Percentiles rank a stretch among this genome's conserved stretches.
These are phyloP conservation scores for Aphidoletes aphidimyza DNA, from an alignment of 2,888 invertebrate species.

Conservation along the genomic window DNA sequence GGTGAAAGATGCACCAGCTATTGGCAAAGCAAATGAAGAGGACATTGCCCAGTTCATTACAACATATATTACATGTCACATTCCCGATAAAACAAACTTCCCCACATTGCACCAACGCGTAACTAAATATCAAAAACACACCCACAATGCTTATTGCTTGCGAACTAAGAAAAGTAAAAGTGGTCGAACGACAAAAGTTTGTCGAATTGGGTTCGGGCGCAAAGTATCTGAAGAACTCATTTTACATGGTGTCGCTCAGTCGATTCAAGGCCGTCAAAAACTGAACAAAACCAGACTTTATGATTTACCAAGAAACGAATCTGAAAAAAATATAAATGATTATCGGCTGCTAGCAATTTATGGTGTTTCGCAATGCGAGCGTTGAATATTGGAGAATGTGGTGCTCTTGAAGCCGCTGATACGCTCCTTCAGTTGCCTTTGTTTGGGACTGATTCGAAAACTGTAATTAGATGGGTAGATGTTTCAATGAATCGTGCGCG, in stretches of 20 bases:
- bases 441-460: constrained; percentile 61
- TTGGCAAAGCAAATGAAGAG: constrained; percentile 56
- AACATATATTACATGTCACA: constrained; percentile 58
- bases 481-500: constrained; percentile 54
- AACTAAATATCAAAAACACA: constrained; percentile 55
- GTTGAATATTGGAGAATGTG: constrained; percentile 61
- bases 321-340: constrained; percentile 57
- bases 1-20: constrained; percentile 56
- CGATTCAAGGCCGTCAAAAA: constrained; percentile 56
- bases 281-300: constrained; percentile 54
- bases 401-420: constrained; percentile 62
- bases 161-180: constrained; percentile 57
- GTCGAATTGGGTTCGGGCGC: too few species aligned
- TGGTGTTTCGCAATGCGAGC: constrained; percentile 60
- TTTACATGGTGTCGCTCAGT: constrained; percentile 57
- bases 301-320: constrained; percentile 56
- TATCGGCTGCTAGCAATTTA: constrained; percentile 59
- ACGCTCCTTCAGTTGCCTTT: constrained; percentile 60
- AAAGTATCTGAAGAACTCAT: too few species aligned
- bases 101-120: constrained; percentile 58
- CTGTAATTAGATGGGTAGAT: constrained; percentile 62
- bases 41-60: constrained; percentile 59
- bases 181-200: constrained; percentile 55
- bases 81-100: constrained; percentile 57
- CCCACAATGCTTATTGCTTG: constrained; percentile 59